Percentiles rank a stretch among this genome's conserved stretches.
phyloP scores from a whole-genome alignment of 2,113 vertebrate species.

The Prionailurus bengalensis region DNA sequence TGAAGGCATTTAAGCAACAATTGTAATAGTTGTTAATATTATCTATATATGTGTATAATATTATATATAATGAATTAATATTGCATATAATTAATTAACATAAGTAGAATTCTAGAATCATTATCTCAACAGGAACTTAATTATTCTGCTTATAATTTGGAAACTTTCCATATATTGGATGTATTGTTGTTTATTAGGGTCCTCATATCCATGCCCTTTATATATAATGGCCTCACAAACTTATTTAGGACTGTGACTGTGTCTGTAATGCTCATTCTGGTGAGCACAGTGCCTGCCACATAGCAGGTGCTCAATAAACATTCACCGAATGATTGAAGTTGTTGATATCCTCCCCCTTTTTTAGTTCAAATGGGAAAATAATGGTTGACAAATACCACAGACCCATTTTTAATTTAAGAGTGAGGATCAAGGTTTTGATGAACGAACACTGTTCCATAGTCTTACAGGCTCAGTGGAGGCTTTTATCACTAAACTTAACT shows the following conservation, averaged over 20 bases:
- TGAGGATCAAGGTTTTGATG: constrained; percentile 4
- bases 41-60: too few species aligned
- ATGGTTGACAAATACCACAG: not conserved
- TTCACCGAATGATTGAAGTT: not conserved
- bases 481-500: constrained; percentile 13
- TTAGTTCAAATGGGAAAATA: constrained; percentile 11
- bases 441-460: not conserved
- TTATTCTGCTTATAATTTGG: not conserved
- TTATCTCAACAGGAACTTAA: not conserved
- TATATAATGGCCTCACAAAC: not conserved
- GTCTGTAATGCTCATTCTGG: not conserved
- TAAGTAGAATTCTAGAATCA: not conserved
- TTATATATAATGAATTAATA: not conserved
- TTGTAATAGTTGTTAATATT: not conserved
- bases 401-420: not conserved
- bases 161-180: not conserved
- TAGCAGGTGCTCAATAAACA: not conserved
- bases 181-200: not conserved
- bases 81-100: not conserved
- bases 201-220: not conserved
- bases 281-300: not conserved
- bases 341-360: not conserved
- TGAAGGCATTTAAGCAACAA: not conserved
- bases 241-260: not conserved
- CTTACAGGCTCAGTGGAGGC: not conserved